These are phyloP conservation scores for Notolabrus celidotus DNA, from an alignment of 2,797 vertebrate genomes.

Conservation along the genomic window DNA sequence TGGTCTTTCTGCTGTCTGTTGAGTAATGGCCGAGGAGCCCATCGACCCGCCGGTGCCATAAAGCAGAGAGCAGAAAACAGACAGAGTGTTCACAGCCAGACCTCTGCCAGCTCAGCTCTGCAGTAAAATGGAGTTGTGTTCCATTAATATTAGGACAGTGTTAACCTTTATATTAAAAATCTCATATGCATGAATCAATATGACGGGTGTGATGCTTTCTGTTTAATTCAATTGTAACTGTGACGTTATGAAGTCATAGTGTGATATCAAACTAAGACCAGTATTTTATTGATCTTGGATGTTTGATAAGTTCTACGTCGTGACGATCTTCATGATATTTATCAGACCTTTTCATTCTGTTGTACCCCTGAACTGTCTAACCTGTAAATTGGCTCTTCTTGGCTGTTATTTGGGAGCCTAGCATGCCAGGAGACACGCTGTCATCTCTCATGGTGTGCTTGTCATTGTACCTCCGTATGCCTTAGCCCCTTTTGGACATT, in stretches of 20 bases:
- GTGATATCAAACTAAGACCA: slow-evolving; percentile 1
- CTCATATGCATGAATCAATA: not conserved
- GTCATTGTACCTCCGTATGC: too few relatives aligned
- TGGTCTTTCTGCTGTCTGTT: slow-evolving; percentile 38
- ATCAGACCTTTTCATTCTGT: too few relatives aligned
- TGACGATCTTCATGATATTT: too few relatives aligned
- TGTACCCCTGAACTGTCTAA: too few relatives aligned
- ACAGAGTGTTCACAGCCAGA: slow-evolving; percentile 47
- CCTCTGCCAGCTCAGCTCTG: slow-evolving; percentile 13
- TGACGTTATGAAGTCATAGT: not conserved
- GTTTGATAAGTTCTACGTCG: too few relatives aligned
- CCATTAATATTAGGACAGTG: not conserved
- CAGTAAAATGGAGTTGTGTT: slow-evolving; percentile 9
- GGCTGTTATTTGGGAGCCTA: too few relatives aligned
- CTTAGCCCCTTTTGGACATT: too few relatives aligned
- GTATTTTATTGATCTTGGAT: too few relatives aligned
- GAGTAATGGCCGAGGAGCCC: slow-evolving; percentile 58
- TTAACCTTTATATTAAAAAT: slow-evolving; percentile 36
- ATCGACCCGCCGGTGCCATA: slow-evolving; percentile 60
- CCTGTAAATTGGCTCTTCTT: too few relatives aligned
- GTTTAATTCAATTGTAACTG: not conserved
- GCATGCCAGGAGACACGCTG: too few relatives aligned
- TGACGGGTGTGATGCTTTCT: slow-evolving; percentile 2
- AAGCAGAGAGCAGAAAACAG: slow-evolving; percentile 51
- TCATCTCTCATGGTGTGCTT: too few relatives aligned